These are phyloP conservation scores for Ylistrum balloti DNA, from an alignment of 1,140 invertebrate genomes.

Conservation along the genomic window DNA sequence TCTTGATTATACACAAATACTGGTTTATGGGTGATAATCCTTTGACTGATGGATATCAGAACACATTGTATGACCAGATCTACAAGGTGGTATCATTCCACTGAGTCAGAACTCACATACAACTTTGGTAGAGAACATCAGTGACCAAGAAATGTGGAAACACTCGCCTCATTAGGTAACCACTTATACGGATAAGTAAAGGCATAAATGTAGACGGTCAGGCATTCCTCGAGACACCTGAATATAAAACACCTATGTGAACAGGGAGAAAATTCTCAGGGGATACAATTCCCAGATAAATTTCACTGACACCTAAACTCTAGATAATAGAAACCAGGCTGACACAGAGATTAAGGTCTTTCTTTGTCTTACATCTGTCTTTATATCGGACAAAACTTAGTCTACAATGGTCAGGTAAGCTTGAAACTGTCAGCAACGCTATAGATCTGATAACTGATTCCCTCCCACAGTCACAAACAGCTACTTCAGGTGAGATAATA, in stretches of 20 bases:
- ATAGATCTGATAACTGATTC: not conserved
- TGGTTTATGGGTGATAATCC: not conserved
- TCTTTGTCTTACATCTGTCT: not conserved
- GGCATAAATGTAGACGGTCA: not conserved
- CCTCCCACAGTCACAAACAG: not conserved
- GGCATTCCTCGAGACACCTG: not conserved
- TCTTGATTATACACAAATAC: conserved; percentile 28
- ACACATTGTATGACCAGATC: not conserved
- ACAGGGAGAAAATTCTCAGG: conserved; percentile 3
- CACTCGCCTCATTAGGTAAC: not conserved
- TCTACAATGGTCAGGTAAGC: not conserved
- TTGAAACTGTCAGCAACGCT: not conserved
- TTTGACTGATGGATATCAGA: conserved; percentile 34
- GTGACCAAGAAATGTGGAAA: not conserved
- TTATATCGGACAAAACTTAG: not conserved
- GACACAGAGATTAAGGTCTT: not conserved
- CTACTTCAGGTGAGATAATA: no score
- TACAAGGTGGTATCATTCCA: not conserved
- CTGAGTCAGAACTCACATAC: not conserved
- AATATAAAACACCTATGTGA: not conserved
- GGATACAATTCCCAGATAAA: not conserved
- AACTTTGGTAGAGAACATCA: not conserved
- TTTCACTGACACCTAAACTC: conserved; percentile 2
- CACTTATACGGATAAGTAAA: conserved; percentile 39
- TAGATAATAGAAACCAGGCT: not conserved